phyloP scores from a whole-genome alignment of 2,797 vertebrate genomes.

The Centropyge bicolor region DNA sequence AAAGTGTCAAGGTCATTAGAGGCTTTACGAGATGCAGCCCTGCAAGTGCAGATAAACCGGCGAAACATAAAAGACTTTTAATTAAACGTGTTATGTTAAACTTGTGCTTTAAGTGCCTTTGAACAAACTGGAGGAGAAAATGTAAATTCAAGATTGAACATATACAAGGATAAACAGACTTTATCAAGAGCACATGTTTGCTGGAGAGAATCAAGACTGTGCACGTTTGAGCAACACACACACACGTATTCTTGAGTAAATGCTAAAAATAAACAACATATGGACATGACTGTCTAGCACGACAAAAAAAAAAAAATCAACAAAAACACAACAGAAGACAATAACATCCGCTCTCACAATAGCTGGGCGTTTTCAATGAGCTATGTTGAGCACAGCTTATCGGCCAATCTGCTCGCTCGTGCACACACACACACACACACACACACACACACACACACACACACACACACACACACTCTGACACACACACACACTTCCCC shows the following conservation, averaged over 20 bases:
- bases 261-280: constrained; percentile 38
- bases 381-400: constrained; percentile 55
- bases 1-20: constrained; percentile 54
- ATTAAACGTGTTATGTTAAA: constrained; percentile 51
- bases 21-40: constrained; percentile 34
- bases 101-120: constrained; percentile 49
- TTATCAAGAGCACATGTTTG: not conserved
- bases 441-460: constrained; percentile 2
- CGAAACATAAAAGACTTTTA: constrained; percentile 52
- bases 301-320: not conserved
- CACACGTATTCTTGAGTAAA: not conserved
- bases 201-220: not conserved
- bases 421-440: too few species aligned
- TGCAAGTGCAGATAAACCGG: constrained; percentile 41
- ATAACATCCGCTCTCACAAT: constrained; percentile 43
- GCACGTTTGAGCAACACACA: not conserved
- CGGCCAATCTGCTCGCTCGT: constrained; percentile 58
- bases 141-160: constrained; percentile 44
- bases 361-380: constrained; percentile 48
- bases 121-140: constrained; percentile 48
- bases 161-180: constrained; percentile 43
- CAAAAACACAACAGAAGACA: constrained; percentile 26
- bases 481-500: constrained; percentile 26
- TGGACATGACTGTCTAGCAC: not conserved
- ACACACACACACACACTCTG: constrained; percentile 21